Conservation (phyloP, 2,888 invertebrate genomes). For the Andrena fulva region DNA sequence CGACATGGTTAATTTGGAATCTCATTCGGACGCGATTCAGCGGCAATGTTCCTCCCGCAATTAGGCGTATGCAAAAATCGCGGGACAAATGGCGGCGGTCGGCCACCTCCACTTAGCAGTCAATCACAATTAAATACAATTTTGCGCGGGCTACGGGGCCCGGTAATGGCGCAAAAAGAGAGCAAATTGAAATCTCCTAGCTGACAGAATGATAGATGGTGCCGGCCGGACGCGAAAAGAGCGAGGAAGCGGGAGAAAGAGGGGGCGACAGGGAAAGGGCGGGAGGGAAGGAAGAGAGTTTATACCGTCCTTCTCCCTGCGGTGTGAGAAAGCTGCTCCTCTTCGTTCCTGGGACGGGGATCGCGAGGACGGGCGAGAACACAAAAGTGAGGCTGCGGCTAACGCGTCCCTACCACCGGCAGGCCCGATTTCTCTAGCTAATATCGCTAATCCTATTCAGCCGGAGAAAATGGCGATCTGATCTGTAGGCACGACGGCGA, state of each 20-base stretch:
- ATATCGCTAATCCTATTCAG: slow-evolving; percentile 64
- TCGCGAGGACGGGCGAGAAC: slow-evolving; percentile 52
- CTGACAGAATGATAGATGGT: slow-evolving; percentile 83
- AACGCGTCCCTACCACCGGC: slow-evolving; percentile 42
- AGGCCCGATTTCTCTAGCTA: slow-evolving; percentile 64
- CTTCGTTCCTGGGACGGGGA: slow-evolving; percentile 47
- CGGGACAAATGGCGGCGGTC: slow-evolving; percentile 76
- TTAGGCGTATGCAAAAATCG: slow-evolving; percentile 77
- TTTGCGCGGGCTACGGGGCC: slow-evolving; percentile 78
- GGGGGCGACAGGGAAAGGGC: slow-evolving; percentile 1
- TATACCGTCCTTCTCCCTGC: slow-evolving; percentile 42
- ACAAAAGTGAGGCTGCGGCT: slow-evolving; percentile 58
- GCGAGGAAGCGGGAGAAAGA: slow-evolving; percentile 38
- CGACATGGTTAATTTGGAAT: slow-evolving; percentile 29
- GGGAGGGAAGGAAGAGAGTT: slow-evolving; percentile 25
- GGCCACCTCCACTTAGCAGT: slow-evolving; percentile 81
- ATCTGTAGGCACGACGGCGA: slow-evolving; percentile 45
- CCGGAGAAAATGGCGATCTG: slow-evolving; percentile 57
- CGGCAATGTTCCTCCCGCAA: slow-evolving; percentile 66
- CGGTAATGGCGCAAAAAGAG: slow-evolving; percentile 82
- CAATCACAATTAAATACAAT: slow-evolving; percentile 84
- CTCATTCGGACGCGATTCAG: slow-evolving; percentile 52
- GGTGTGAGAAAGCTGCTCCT: slow-evolving; percentile 66
- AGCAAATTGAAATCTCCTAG: slow-evolving; percentile 84
- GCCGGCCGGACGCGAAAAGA: slow-evolving; percentile 68